phyloP scores from a whole-genome alignment of 2,797 vertebrate genomes.

The Bradypus variegatus region DNA sequence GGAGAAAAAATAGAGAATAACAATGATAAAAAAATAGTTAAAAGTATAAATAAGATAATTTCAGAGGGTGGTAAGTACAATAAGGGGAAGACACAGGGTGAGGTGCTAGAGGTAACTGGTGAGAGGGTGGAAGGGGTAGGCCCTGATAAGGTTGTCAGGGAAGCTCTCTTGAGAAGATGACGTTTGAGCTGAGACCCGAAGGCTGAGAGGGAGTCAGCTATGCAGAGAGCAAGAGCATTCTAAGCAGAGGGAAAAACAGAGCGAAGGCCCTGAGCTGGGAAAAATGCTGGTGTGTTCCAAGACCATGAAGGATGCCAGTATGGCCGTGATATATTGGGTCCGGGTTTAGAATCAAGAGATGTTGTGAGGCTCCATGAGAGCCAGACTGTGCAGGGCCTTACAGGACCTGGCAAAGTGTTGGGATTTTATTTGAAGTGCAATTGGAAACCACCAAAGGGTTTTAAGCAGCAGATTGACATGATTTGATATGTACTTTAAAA shows the following conservation, averaged over 20 bases:
- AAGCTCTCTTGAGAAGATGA: not conserved
- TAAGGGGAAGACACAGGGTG: not conserved
- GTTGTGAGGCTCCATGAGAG: not conserved
- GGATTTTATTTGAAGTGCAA: not conserved
- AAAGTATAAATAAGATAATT: not conserved
- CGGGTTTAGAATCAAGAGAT: not conserved
- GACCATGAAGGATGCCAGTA: not conserved
- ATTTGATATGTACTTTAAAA: not conserved
- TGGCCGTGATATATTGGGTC: fast-evolving
- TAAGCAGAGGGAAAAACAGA: not conserved
- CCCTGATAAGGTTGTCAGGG: not conserved
- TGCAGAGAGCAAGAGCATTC: not conserved
- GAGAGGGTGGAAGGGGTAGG: not conserved
- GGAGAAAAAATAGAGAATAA: constrained; percentile 1
- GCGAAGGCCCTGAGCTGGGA: not conserved
- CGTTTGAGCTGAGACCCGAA: not conserved
- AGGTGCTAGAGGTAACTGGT: not conserved
- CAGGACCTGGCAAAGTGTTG: not conserved
- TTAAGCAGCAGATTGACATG: not conserved
- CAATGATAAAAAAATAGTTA: not conserved
- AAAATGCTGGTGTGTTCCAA: not conserved
- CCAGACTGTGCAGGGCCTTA: not conserved
- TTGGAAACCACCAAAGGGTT: not conserved
- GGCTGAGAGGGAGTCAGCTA: not conserved
- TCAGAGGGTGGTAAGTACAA: not conserved